Evolutionary conservation across 2,888 invertebrate species (phyloP), one percentile per base, ranked within the genome.

Genomic region (Morpho deidamia): DNA sequence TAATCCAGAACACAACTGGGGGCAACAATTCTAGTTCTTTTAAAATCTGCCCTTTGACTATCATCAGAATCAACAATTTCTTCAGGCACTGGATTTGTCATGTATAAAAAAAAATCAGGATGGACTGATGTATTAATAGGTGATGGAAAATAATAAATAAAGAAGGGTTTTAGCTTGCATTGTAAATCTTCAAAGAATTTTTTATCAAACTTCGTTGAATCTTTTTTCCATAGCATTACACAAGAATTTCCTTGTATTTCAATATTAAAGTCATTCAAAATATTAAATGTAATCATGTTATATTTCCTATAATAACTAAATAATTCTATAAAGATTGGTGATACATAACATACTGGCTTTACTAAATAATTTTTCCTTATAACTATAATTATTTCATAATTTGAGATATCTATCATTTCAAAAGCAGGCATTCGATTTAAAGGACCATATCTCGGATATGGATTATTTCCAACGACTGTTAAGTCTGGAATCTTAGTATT

Each of bases 151-250:
- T 62, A 58, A 60, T 60, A 71, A 32, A 77, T 75, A 39, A 83
- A 74, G 56, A 72, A 75, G n/a, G 64, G 59, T 58, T 72, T 73
- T 12, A 85, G 14, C 47, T 61, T 62, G 11, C 54, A 56, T 42
- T 65, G 66, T 11, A 86, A 65, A 43, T 65, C 66, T n/a, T 46
- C n/a, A 68, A 71, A 83, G 64, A 86, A 87, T 7, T 11, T 33
- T 8, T 69, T 56, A 67, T 85, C 68, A 74, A 84, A 84, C 12
- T 55, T 54, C 34, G 71, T 75, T 8, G 58, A 60, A 52, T 68
- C 62, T 58, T 72, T 84, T 44, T 78, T 69, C 78, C 83, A 87
- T 41, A 79, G 52, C 71, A 81, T 68, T 40, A 82, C 62, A 44
- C 59, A 67, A 41, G 71, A 58, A 70, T 79, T 79, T 7, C 71